Conservation (phyloP, 2,113 vertebrate species). For the Oreamnos americanus region DNA sequence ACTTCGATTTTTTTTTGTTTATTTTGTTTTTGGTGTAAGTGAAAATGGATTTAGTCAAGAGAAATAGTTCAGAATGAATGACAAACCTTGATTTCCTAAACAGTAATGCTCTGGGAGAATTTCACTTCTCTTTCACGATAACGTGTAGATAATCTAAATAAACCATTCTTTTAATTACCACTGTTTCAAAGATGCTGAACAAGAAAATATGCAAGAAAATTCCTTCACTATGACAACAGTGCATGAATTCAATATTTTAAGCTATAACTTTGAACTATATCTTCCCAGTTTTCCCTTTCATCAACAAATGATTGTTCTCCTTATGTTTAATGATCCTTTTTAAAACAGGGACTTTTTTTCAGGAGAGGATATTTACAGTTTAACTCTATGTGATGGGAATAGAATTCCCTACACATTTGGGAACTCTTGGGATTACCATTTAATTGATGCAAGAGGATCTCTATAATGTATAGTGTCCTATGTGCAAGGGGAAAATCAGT, state of each 20-base stretch:
- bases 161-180: not conserved
- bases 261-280: not conserved
- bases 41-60: slow-evolving; percentile 75
- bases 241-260: slow-evolving; percentile 9
- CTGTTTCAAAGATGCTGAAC: slow-evolving; percentile 41
- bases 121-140: slow-evolving; percentile 52
- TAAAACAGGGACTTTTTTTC: not conserved
- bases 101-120: slow-evolving; percentile 47
- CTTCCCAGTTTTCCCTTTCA: not conserved
- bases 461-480: not conserved
- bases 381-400: slow-evolving; percentile 2
- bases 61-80: slow-evolving; percentile 65
- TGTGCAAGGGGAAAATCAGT: not conserved
- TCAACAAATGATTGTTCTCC: not conserved
- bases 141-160: slow-evolving; percentile 13
- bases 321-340: slow-evolving; percentile 6
- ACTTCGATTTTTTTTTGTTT: slow-evolving; percentile 43
- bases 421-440: not conserved
- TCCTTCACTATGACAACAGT: not conserved
- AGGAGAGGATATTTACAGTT: slow-evolving; percentile 64
- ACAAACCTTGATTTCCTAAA: slow-evolving; percentile 60
- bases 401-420: slow-evolving; percentile 47
- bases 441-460: slow-evolving; percentile 37
- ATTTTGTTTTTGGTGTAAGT: slow-evolving; percentile 68
- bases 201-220: slow-evolving; percentile 37